Percentiles rank a stretch among this genome's conserved stretches.
Evolutionary conservation across 2,797 vertebrate genomes (phyloP).

Genomic region (Delichon dasypus): DNA sequence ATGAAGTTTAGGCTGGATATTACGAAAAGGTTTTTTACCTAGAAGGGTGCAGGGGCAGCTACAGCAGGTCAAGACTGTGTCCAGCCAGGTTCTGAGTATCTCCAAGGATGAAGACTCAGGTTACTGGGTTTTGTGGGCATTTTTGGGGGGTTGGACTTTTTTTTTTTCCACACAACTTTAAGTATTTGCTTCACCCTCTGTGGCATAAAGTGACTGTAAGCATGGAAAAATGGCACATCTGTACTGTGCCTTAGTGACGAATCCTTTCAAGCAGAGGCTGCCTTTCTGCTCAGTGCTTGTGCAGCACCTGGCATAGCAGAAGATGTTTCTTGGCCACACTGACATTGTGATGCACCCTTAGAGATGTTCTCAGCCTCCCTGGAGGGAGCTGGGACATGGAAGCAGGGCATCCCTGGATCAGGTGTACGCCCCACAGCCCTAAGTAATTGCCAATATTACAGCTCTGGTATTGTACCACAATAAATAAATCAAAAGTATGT

Average conservation of each 20-base stretch:
- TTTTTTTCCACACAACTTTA: neutral
- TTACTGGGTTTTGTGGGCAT: neutral
- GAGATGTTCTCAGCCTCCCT: neutral
- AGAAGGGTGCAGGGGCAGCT: neutral
- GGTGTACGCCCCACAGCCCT: neutral
- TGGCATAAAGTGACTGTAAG: neutral
- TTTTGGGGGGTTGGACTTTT: neutral
- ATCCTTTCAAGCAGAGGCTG: neutral
- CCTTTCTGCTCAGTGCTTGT: neutral
- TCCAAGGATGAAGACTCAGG: neutral
- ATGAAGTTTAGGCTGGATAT: neutral
- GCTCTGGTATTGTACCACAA: neutral
- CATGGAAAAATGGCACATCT: neutral
- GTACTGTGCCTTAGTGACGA: neutral
- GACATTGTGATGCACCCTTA: neutral
- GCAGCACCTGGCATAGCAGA: neutral
- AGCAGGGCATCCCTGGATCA: neutral
- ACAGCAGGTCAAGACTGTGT: neutral
- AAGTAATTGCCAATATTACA: neutral
- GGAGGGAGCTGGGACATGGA: neutral
- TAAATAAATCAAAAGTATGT: constrained; percentile 2
- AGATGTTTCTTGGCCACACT: neutral
- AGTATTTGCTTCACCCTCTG: neutral
- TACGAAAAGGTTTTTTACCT: neutral
- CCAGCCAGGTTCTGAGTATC: neutral